phyloP scores from a whole-genome alignment of 37 sponge, comb jelly and placozoan genomes.

The Ephydatia muelleri region DNA sequence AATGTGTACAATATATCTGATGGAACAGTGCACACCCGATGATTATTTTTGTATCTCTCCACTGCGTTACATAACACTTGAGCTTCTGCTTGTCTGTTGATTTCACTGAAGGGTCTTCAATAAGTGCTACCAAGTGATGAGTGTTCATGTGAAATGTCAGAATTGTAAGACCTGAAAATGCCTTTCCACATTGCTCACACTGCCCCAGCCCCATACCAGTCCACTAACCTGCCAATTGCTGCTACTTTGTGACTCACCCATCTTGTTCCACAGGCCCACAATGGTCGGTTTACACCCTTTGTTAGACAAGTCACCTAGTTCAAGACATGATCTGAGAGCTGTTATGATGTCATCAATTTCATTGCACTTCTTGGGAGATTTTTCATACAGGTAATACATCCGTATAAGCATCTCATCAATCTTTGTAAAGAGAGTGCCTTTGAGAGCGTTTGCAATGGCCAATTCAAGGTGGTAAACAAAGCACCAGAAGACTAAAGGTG shows the following conservation, averaged over 20 bases:
- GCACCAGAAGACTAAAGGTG: conserved; percentile 48
- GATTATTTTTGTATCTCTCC: conserved; percentile 14
- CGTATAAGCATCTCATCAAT: conserved; percentile 38
- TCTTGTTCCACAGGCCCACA: conserved; percentile 42
- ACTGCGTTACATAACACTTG: conserved; percentile 37
- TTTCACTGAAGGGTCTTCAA: conserved; percentile 19
- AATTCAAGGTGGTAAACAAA: conserved; percentile 42
- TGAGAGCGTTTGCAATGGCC: conserved; percentile 45
- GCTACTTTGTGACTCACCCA: conserved; percentile 60
- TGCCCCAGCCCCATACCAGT: conserved; percentile 28
- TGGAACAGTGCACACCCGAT: conserved; percentile 43
- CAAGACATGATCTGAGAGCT: conserved; percentile 13
- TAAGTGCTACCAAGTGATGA: conserved; percentile 10
- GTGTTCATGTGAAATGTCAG: too few relatives aligned
- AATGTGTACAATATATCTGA: too few relatives aligned
- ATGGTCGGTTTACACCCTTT: conserved; percentile 12
- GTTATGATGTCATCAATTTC: conserved; percentile 22
- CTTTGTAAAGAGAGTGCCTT: conserved; percentile 15
- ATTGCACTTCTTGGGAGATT: conserved; percentile 43
- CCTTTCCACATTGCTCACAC: too few relatives aligned
- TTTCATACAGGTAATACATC: conserved; percentile 31
- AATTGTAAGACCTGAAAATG: too few relatives aligned
- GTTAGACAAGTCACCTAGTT: conserved; percentile 14
- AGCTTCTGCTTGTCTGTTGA: conserved; percentile 28
- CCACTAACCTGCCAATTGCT: conserved; percentile 21